Base-by-base conservation (phyloP, 2,797 vertebrate species). In the Vespertilio murinus region DNA sequence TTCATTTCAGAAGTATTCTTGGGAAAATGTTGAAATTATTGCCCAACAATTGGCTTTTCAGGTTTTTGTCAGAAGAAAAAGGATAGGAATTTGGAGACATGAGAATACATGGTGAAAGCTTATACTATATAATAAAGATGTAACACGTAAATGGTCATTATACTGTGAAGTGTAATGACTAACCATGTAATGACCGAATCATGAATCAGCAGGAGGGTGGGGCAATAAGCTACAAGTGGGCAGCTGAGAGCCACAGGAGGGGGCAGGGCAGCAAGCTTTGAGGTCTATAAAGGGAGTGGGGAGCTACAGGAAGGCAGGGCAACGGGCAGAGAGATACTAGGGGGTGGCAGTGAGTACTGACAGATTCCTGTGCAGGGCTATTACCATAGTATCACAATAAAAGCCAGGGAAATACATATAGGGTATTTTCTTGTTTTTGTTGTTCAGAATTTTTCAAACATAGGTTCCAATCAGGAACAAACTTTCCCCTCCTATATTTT, bases 81-180 rank as follows among this genome's bases (percentile, higher is more conserved):
- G 82, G 38, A 73, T 93, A 73, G 81, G 13, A 84, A 93, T 93
- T 88, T 83, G 33, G 89, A 96, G 69, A 87, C 49, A 42, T 64
- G 52, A 42, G n/a, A 77, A 35, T 54, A 86, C 52, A 80, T 86
- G 88, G 38, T 73, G 49, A 86, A 70, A 89, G 56, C 6, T 83
- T 91, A 61, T 54, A 8, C 22, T 25, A 11, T 25, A 25, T 25
- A 56, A 25, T 56, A 20, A 56, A 22, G 52, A 54, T 54, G 52
- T 54, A 54, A 23, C 23, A 54, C 8, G 8, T 22, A 54, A 54
- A 54, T 23, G 52, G 52, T 23, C 52, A 54, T 54, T 54, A 52
- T 6, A 7, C 18, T 20, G 49, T 52, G 16, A 52, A 52, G 49
- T 18, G 6, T 52, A 52, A 49, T 16, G 47, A 49, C 5, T 14